Base-by-base conservation (phyloP, 2,888 invertebrate species). In the Lepidonotus clava region DNA sequence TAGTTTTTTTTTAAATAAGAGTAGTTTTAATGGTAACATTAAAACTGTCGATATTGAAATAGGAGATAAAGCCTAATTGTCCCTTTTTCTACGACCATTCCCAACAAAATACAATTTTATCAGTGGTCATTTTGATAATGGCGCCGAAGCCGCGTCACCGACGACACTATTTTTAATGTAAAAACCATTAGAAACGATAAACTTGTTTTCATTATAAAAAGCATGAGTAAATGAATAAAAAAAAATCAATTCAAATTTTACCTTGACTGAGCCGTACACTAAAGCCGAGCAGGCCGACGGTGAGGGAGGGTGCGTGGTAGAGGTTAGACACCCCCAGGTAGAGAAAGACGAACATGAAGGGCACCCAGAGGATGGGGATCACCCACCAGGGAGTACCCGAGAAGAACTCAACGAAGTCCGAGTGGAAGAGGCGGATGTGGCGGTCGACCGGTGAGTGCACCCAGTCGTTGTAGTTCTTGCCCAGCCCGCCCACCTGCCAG, bases 391-490 rank as follows among this genome's bases (percentile, higher is more conserved):
- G 89, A 36, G 92, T 91, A 85, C 89, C 91, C 21, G 92, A 91
- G 66, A 92, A 90, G 84, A 86, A 90, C 88, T 93, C 93, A 85
- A 91, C 91, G 89, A 90, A 90, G 88, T 90, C 92, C 0, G 88
- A 92, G 80, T 89, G 89, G 90, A 95, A 95, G 11, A 95, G 90
- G 41, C 95, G 92, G 56, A 95, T 88, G 14, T 93, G 91, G 40
- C 92, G 92, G 88, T 95, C 94, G 36, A 93, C 93, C 1, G 95
- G 95, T 84, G 93, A 92, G 90, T 95, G 95, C 40, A 94, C 94
- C 95, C 95, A 95, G 21, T 92, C 92, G 92, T 92, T 92, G 89
- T 95, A 95, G 84, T 92, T 91, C 0, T 92, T 90, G 2, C 93
- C 93, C n/a, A 95, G 91, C 21, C 89, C 61, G 0, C 93, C 93